Evolutionary conservation across 2,797 vertebrate species (phyloP).

Genomic region (Malacoraja senta): DNA sequence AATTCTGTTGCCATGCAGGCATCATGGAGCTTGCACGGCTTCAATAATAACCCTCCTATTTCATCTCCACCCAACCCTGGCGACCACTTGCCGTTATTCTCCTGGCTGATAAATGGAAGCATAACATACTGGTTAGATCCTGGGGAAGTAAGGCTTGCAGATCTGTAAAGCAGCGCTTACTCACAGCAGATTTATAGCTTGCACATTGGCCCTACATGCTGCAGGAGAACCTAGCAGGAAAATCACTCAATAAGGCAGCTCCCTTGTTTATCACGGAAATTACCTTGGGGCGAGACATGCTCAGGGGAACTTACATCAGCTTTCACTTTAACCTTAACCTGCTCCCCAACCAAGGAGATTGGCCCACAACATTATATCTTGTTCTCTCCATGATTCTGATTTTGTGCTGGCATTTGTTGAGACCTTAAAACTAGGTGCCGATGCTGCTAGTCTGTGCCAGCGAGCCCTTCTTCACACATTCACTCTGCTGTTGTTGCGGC

Average conservation of each 20-base stretch:
- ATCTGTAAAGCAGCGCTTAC: not conserved
- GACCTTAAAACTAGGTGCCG: not conserved
- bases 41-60: not conserved
- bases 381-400: not conserved
- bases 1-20: not conserved
- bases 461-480: too few species aligned
- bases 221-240: not conserved
- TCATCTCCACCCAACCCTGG: not conserved
- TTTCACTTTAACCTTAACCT: not conserved
- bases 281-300: not conserved
- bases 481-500: too few species aligned
- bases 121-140: not conserved
- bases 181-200: not conserved
- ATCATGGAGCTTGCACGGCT: not conserved
- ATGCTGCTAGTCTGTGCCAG: too few species aligned
- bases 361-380: not conserved
- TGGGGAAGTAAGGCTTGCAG: not conserved
- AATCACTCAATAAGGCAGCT: not conserved
- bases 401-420: not conserved
- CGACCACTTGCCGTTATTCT: not conserved
- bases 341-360: not conserved
- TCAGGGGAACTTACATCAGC: not conserved
- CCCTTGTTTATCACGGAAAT: not conserved
- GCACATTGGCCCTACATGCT: not conserved
- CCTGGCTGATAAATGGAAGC: not conserved